phyloP scores from a whole-genome alignment of 2,113 vertebrate species.

The Gallinago media region DNA sequence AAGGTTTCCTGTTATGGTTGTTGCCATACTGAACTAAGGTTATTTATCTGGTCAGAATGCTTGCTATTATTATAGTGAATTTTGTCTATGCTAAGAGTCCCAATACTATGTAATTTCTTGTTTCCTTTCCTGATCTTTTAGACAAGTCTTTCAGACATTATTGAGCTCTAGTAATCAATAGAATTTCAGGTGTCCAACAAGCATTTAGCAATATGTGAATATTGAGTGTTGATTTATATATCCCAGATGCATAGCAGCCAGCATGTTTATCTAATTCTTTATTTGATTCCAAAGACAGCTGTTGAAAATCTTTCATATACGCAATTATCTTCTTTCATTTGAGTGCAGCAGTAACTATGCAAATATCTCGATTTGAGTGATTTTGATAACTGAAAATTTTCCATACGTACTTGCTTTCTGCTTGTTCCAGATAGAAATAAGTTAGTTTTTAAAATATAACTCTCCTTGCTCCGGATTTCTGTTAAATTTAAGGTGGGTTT shows the following conservation, averaged over 20 bases:
- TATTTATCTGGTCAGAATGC: not conserved
- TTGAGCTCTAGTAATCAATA: constrained; percentile 4
- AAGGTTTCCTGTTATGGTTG: constrained; percentile 12
- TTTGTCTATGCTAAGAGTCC: not conserved
- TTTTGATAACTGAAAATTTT: constrained; percentile 26
- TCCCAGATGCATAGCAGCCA: not conserved
- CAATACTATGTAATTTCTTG: not conserved
- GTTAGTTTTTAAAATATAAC: not conserved
- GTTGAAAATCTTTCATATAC: not conserved
- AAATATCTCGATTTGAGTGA: not conserved
- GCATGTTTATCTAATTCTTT: constrained; percentile 1
- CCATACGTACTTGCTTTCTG: not conserved
- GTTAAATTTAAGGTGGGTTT: not conserved
- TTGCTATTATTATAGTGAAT: not conserved
- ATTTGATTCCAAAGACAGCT: constrained; percentile 18
- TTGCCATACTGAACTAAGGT: not conserved
- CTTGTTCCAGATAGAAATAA: not conserved
- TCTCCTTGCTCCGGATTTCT: not conserved
- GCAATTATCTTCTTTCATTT: constrained; percentile 32
- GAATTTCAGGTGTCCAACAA: constrained; percentile 23
- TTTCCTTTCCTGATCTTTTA: not conserved
- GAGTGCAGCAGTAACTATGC: not conserved
- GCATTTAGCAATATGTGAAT: not conserved
- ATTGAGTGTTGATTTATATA: not conserved
- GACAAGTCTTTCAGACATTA: not conserved